A percentile compares a stretch with the other conserved stretches of the same genome.
Conservation (phyloP, 1,140 invertebrate genomes). For the Globodera ellingtonae region DNA sequence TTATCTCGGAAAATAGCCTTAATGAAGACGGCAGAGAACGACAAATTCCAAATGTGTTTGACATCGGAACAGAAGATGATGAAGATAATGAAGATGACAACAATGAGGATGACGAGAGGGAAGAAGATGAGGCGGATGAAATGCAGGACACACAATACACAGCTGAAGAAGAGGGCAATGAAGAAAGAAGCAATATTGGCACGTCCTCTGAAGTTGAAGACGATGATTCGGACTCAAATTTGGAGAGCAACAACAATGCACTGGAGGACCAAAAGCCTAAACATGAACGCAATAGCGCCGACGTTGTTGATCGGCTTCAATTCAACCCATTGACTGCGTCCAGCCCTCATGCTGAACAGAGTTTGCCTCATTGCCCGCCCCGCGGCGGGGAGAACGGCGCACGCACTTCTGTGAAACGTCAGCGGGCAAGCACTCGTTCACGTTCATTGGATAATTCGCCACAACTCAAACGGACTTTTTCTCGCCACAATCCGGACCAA, state of each 20-base stretch:
- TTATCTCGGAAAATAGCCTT: constrained; percentile 7
- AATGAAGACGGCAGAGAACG: not conserved
- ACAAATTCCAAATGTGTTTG: constrained; percentile 2
- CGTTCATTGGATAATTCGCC: not conserved
- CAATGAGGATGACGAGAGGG: not conserved
- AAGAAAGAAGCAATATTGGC: not conserved
- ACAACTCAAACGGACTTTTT: not conserved
- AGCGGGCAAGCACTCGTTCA: not conserved
- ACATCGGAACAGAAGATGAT: not conserved
- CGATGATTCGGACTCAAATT: not conserved
- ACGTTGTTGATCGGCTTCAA: not conserved
- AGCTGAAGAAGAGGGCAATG: not conserved
- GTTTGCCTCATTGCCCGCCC: not conserved
- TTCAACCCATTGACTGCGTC: too few species aligned
- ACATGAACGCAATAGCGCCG: not conserved
- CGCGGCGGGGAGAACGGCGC: not conserved
- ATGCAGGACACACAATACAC: too few species aligned
- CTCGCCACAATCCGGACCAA: not conserved
- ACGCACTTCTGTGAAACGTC: not conserved
- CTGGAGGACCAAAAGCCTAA: not conserved
- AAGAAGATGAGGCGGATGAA: not conserved
- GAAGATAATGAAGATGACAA: not conserved
- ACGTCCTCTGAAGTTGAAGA: not conserved
- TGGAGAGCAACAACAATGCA: not conserved
- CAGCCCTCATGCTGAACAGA: too few species aligned